These are phyloP conservation scores for Halichoerus grypus DNA, from an alignment of 2,113 vertebrate genomes.

Conservation along the genomic window DNA sequence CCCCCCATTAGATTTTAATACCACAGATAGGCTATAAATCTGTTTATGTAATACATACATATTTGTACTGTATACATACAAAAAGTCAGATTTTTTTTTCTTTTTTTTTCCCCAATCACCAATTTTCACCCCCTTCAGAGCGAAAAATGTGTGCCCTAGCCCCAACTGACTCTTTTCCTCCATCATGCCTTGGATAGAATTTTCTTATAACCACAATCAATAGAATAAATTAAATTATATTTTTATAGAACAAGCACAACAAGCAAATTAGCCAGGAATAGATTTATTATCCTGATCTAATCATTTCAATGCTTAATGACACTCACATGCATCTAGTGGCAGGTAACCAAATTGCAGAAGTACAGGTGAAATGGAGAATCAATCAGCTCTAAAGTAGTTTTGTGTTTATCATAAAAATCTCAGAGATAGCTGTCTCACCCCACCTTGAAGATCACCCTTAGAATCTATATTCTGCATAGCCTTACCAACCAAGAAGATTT, in stretches of 20 bases:
- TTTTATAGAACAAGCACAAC: constrained; percentile 4
- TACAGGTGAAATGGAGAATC: neutral
- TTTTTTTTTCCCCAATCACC: neutral
- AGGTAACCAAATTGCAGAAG: constrained; percentile 8
- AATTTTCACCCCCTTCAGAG: neutral
- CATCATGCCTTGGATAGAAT: neutral
- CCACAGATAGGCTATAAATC: neutral
- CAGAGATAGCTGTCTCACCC: neutral
- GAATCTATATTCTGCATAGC: neutral
- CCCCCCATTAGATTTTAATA: neutral
- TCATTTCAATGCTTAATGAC: neutral
- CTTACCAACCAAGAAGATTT: neutral
- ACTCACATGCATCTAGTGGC: neutral
- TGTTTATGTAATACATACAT: neutral
- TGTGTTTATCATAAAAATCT: neutral
- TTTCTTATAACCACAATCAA: constrained; percentile 21
- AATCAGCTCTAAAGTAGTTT: neutral
- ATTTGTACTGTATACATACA: neutral
- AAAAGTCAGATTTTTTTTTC: neutral
- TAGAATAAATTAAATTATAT: neutral
- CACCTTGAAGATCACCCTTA: neutral
- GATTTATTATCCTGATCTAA: neutral
- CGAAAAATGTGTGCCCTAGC: neutral
- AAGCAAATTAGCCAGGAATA: constrained; percentile 5
- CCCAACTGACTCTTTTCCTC: neutral